Conservation (phyloP, 2,888 invertebrate genomes). For the Pyralis farinalis region DNA sequence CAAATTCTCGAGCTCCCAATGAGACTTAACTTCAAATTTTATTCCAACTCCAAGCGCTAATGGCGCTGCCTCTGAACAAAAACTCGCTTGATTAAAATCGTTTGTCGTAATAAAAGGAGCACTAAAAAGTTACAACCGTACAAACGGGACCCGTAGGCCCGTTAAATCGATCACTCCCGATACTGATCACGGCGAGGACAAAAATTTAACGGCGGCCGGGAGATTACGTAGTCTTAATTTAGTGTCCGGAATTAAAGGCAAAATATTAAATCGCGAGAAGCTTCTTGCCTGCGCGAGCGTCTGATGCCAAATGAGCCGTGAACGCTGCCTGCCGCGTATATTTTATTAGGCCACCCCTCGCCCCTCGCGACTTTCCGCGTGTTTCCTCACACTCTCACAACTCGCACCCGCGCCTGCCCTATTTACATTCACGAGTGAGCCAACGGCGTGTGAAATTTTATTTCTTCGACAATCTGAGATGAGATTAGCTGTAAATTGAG, state of each 20-base stretch:
- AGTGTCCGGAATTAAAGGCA: constrained; percentile 46
- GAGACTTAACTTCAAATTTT: constrained; percentile 69
- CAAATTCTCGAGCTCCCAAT: constrained; percentile 65
- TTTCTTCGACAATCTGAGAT: constrained; percentile 78
- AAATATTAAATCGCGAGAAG: constrained; percentile 57
- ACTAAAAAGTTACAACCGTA: constrained; percentile 78
- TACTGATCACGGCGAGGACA: constrained; percentile 65
- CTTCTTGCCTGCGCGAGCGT: constrained; percentile 37
- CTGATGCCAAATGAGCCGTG: constrained; percentile 60
- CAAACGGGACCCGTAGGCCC: constrained; percentile 69
- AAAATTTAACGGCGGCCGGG: constrained; percentile 62
- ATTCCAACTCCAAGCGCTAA: constrained; percentile 69
- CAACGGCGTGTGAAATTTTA: constrained; percentile 76
- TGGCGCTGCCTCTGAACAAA: constrained; percentile 69
- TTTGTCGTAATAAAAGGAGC: constrained; percentile 78
- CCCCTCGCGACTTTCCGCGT: constrained; percentile 23
- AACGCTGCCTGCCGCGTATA: constrained; percentile 42
- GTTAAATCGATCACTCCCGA: constrained; percentile 74
- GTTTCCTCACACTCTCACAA: constrained; percentile 19
- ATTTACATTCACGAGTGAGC: constrained; percentile 66
- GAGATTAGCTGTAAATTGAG: constrained; percentile 79
- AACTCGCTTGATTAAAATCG: constrained; percentile 80
- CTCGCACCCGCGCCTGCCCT: constrained; percentile 37
- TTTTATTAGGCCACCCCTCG: constrained; percentile 47
- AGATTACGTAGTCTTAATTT: constrained; percentile 63